Evolutionary conservation across 1,140 invertebrate genomes (phyloP), one percentile per base, ranked within the genome.

Genomic region (Bombus huntii): DNA sequence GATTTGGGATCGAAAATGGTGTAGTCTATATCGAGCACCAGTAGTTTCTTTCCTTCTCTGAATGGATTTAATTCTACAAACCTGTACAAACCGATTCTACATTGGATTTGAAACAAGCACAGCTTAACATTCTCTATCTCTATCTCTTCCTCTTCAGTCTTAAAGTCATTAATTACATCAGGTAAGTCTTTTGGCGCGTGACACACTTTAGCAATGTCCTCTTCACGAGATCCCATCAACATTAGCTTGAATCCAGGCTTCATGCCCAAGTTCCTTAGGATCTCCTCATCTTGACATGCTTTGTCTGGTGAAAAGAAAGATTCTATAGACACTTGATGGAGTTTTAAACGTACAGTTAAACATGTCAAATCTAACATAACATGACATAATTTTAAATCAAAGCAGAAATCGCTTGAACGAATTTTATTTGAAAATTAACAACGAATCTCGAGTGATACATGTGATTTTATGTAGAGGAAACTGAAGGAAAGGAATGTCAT

Each of bases 21-120:
- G 92, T 99, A 99, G 95, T 99, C 99, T 92, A 99, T 99, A 93
- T 99, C 99, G 47, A 99, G 95, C 1, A 99, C 99, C 6, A 99
- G 95, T 18, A 99, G 95, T 92, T 99, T 99, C 94, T 99, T 57
- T 97, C 93, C 97, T 15, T 96, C 96, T 66, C 98, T 95, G 15
- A 98, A 96, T 81, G 97, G 96, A 95, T 98, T 98, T 31, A 99
- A 86, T 80, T 98, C 96, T 66, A 97, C 97, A 57, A 99, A 97
- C 93, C 98, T 97, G 93, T 99, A 99, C 65, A 98, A 97, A 86
- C 97, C 96, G n/a, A 99, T 97, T 91, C 98, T 95, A 87, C 97
- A 97, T 86, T 98, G 97, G 81, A 99, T 97, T 96, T 98, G 98
- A 15, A 96, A 96, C 88, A 97, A 92, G 92, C 97, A 97, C 37